These are phyloP conservation scores for Calliphora vomitoria DNA, from an alignment of 2,888 invertebrate genomes.

Conservation along the genomic window DNA sequence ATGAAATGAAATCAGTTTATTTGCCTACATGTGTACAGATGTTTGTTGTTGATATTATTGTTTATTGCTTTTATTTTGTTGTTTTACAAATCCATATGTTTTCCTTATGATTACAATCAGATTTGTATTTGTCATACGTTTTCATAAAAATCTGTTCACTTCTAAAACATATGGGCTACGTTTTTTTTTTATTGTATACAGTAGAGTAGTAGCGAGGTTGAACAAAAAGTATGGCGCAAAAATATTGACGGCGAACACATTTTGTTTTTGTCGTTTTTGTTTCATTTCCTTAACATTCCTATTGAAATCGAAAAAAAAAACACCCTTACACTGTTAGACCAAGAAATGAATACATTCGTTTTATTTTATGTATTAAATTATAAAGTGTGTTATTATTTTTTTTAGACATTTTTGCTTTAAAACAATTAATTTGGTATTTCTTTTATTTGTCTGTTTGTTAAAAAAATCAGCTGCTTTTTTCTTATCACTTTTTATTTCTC, in stretches of 20 bases:
- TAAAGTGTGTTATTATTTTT: neutral
- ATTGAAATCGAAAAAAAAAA: slow-evolving; percentile 31
- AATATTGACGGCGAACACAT: slow-evolving; percentile 42
- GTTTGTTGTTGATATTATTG: slow-evolving; percentile 76
- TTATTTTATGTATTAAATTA: neutral
- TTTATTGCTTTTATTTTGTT: slow-evolving; percentile 52
- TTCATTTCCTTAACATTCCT: slow-evolving; percentile 64
- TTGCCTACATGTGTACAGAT: slow-evolving; percentile 76
- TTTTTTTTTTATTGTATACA: neutral
- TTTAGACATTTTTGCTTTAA: neutral
- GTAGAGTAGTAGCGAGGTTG: neutral
- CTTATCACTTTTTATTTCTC: slow-evolving; percentile 47
- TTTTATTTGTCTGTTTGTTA: neutral
- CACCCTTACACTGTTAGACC: slow-evolving; percentile 35
- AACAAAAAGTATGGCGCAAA: slow-evolving; percentile 66
- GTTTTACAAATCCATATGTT: slow-evolving; percentile 64
- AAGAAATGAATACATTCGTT: slow-evolving; percentile 28
- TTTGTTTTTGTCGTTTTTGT: slow-evolving; percentile 73
- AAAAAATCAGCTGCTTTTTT: slow-evolving; percentile 65
- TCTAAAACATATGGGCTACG: slow-evolving; percentile 39
- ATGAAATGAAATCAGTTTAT: neutral
- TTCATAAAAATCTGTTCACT: slow-evolving; percentile 6
- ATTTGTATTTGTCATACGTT: slow-evolving; percentile 59
- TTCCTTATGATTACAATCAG: slow-evolving; percentile 62
- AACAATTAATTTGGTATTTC: neutral